Evolutionary conservation across 2,113 vertebrate species (phyloP).

Genomic region (Sceloporus tristichus): DNA sequence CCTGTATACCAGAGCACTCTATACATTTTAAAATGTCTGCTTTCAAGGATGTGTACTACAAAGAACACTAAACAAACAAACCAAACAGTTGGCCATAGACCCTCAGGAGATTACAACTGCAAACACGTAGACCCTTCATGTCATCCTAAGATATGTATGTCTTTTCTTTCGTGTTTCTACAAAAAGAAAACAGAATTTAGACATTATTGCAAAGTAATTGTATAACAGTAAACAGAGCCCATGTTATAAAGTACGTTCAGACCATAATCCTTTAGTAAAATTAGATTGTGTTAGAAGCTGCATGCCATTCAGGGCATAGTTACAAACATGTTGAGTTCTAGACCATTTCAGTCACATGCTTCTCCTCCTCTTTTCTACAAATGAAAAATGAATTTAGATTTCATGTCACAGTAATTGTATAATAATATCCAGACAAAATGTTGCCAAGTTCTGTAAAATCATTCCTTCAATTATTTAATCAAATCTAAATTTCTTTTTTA

Average conservation of each 20-base stretch:
- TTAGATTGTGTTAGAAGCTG: background rate
- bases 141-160: background rate
- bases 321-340: slow-evolving; percentile 11
- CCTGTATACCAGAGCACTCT: no score
- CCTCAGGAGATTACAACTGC: background rate
- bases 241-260: slow-evolving; percentile 13
- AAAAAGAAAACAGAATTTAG: slow-evolving; percentile 17
- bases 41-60: no score
- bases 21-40: no score
- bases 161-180: background rate
- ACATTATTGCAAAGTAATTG: slow-evolving; percentile 19
- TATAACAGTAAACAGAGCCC: background rate
- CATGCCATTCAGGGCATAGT: background rate
- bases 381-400: slow-evolving; percentile 36
- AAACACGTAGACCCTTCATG: background rate
- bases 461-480: slow-evolving; percentile 9
- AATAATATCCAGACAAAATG: slow-evolving; percentile 18
- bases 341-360: slow-evolving; percentile 2
- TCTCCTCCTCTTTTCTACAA: slow-evolving; percentile 20
- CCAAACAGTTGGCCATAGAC: background rate
- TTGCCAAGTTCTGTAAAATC: background rate
- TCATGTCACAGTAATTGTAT: slow-evolving; percentile 18
- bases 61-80: no score
- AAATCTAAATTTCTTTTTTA: slow-evolving; percentile 8
- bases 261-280: slow-evolving; percentile 6